phyloP scores from a whole-genome alignment of 2,113 vertebrate species.

The Otis tarda region DNA sequence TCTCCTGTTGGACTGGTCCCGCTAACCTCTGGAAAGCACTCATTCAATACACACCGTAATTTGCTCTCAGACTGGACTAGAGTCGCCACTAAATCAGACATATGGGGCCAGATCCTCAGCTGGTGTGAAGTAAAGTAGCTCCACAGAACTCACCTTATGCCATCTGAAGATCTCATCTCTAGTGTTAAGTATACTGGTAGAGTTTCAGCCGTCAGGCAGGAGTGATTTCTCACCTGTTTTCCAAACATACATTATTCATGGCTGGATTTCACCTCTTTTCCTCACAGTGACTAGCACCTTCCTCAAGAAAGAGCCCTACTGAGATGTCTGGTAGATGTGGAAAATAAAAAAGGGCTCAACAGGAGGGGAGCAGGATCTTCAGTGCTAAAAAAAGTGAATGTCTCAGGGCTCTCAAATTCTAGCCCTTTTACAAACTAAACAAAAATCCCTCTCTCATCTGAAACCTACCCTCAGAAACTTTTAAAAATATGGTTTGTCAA shows the following conservation, averaged over 20 bases:
- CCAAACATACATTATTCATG: background rate
- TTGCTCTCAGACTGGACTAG: background rate
- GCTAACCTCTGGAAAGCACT: constrained; percentile 18
- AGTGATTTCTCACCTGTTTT: constrained; percentile 5
- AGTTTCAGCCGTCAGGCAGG: background rate
- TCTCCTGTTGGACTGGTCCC: background rate
- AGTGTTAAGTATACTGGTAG: background rate
- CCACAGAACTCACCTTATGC: background rate
- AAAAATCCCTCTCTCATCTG: constrained; percentile 40
- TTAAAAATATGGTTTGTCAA: constrained; percentile 62
- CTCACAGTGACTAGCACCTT: background rate
- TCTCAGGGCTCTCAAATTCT: constrained; percentile 30
- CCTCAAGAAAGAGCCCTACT: background rate
- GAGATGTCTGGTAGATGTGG: background rate
- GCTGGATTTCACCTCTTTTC: background rate
- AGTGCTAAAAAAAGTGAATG: constrained; percentile 4
- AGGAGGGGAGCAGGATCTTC: background rate
- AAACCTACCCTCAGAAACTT: constrained; percentile 56
- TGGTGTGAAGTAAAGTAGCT: background rate
- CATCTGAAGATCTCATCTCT: background rate
- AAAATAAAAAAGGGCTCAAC: background rate
- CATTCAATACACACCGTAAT: background rate
- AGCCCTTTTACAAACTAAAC: constrained; percentile 53
- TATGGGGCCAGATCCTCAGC: background rate
- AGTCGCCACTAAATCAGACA: background rate